Evolutionary conservation across 2,797 vertebrate genomes (phyloP), one percentile per base, ranked within the genome.

Genomic region (Sarcophilus harrisii): DNA sequence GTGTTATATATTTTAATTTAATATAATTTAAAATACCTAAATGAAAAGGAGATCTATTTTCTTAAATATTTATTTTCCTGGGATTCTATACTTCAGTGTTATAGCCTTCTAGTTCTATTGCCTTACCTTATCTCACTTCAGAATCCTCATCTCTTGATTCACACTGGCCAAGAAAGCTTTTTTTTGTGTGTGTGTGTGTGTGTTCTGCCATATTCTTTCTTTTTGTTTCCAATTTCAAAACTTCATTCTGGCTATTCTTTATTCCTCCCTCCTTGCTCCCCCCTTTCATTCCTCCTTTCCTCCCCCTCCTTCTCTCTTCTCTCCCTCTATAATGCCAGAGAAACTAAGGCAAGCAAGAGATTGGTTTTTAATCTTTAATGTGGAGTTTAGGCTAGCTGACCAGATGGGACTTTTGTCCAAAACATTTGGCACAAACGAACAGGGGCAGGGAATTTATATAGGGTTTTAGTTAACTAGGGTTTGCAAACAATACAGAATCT

Each of bases 21-120:
- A 95, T 95, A 49, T 57, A 92, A 89, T 95, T 96, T 96, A 91
- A 94, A 90, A 93, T 90, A 93, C 57, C 24, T 57, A 92, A 81
- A 27, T 45, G 73, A 81, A 81, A 81, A 45, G 73, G 24, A 24
- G 8, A 27, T 3, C 38, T 38, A 90, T 92, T 94, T 92, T 90
- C 3, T 62, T 59, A 90, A 62, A 87, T 96, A 58, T 49, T 92
- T 96, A 90, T 92, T 95, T 91, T 92, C 59, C 57, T 90, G 73
- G 92, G 87, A 90, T 95, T 95, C 29, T 94, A 95, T 96, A 30
- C 52, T 95, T 57, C 60, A 95, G 13, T 94, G 58, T 38, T 52
- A 66, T 58, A 89, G 57, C 62, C 60, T 96, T 96, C 54, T 95
- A 95, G 32, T 11, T 54, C 18, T 90, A 49, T 60, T 24, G 87